Base-by-base conservation (phyloP, 2,888 invertebrate genomes). In the Ametastegia equiseti region DNA sequence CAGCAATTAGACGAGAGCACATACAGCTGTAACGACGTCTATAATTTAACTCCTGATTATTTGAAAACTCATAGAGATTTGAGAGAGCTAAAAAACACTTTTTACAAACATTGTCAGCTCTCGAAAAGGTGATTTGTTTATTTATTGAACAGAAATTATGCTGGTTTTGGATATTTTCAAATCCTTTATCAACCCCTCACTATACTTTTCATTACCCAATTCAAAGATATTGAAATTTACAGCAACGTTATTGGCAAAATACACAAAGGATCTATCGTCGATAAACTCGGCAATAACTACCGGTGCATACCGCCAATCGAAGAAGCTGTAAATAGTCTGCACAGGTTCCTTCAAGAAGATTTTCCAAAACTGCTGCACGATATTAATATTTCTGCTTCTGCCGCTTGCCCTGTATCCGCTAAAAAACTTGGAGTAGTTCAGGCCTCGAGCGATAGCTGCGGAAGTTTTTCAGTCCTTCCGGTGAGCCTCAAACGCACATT, bases 261-360 rank as follows among this genome's bases (percentile, higher is more conserved):
- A 85, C 88, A 89, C 63, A 89, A 89, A 82, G 90, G 90, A 67
- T 89, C 87, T 84, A 83, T 91, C 77, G 83, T 88, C 69, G 87
- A 89, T 47, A 89, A 90, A 81, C 80, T 91, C 77, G 88, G 88
- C 27, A 86, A 88, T n/a, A 88, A 90, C 79, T 90, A 88, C 81
- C 89, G 89, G 71, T 88, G 87, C 71, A 88, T 91, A 84, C 91
- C 91, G 71, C 91, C 92, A 7, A 88, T 91, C 75, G 89, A 90
- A 81, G 91, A 91, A 85, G 91, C 90, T 67, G 89, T 89, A 78
- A 90, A 90, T 80, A 91, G 88, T 79, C 83, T 92, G 75, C 92
- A 92, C 84, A 88, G 89, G 81, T 91, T 92, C 86, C 85, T 92
- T 80, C 90, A 90, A 83, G 89, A 90, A 85, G 91, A 92, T 73